phyloP scores from a whole-genome alignment of 2,888 invertebrate species.

The Andrena chrysosceles region DNA sequence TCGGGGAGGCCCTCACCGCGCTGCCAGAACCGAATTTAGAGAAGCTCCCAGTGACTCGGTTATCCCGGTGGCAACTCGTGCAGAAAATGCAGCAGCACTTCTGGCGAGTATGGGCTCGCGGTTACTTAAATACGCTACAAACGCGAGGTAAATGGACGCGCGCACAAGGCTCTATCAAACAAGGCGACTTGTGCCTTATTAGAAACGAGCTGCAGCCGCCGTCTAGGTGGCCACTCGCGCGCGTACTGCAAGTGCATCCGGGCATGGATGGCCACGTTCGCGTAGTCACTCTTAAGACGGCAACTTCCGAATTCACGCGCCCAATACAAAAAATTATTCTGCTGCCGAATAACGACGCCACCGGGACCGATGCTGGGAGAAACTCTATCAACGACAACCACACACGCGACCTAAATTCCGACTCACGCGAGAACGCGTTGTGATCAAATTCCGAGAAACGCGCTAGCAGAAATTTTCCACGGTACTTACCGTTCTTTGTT shows the following conservation, averaged over 20 bases:
- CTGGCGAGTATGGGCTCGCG: not conserved
- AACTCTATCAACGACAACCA: too few species aligned
- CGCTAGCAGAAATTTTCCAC: too few species aligned
- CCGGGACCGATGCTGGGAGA: too few species aligned
- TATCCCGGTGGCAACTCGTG: not conserved
- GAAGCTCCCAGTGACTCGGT: not conserved
- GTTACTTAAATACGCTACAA: not conserved
- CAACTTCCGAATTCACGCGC: too few species aligned
- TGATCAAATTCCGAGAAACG: too few species aligned
- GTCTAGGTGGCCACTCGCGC: not conserved
- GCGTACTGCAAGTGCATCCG: not conserved
- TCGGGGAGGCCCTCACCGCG: not conserved
- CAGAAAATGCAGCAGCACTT: constrained; percentile 1
- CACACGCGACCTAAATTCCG: too few species aligned
- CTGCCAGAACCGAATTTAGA: not conserved
- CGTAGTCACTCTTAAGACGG: too few species aligned
- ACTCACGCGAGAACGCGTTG: too few species aligned
- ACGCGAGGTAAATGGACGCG: not conserved
- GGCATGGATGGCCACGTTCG: not conserved
- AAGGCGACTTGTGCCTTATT: not conserved
- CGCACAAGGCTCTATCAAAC: fast-evolving
- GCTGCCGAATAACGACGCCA: fast-evolving
- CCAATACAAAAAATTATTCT: too few species aligned
- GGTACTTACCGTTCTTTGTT: too few species aligned
- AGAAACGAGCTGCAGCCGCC: not conserved